Conservation (phyloP, 2,797 vertebrate genomes). For the Podargus strigoides region DNA sequence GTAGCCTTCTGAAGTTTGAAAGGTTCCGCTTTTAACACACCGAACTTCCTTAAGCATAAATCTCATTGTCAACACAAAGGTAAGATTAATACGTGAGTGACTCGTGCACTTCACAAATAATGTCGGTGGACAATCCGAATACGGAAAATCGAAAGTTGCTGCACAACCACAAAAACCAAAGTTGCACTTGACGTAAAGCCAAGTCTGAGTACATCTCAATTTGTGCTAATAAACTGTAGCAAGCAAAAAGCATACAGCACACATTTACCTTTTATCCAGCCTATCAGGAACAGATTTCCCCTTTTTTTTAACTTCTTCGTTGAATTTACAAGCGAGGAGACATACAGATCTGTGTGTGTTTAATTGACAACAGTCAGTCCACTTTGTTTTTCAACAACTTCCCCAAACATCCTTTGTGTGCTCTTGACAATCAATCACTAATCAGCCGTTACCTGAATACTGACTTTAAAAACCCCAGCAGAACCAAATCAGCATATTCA, state of each 20-base stretch:
- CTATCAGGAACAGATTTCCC: not conserved
- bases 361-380: not conserved
- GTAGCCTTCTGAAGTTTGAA: not conserved
- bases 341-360: not conserved
- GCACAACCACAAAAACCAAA: not conserved
- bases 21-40: not conserved
- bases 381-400: not conserved
- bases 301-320: not conserved
- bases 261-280: not conserved
- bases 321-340: not conserved
- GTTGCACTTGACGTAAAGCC: not conserved
- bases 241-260: not conserved
- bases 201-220: not conserved
- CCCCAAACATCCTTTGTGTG: not conserved
- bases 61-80: not conserved
- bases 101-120: not conserved
- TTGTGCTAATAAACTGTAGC: not conserved
- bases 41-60: conserved; percentile 7
- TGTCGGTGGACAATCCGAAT: not conserved
- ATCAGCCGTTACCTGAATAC: not conserved
- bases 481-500: not conserved
- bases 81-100: not conserved
- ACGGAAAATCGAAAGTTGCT: not conserved
- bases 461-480: not conserved
- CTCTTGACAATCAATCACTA: not conserved